A percentile compares a stretch with the other conserved stretches of the same genome.
Evolutionary conservation across 2,888 invertebrate species (phyloP).

Genomic region (Idaea biselata): DNA sequence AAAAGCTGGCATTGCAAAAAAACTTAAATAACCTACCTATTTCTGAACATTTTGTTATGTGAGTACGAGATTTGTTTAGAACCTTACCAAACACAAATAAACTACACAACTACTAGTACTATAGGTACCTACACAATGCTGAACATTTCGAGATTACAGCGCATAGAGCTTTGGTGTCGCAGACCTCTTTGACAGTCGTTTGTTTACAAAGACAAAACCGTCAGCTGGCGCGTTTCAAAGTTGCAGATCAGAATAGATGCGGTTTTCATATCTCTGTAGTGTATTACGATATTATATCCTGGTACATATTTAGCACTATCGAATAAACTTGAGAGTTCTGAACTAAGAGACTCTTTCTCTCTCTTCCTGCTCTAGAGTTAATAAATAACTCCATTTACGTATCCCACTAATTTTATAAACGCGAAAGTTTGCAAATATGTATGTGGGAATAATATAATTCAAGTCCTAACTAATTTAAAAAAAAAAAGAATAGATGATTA

Average conservation of each 20-base stretch:
- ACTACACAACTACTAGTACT: background rate
- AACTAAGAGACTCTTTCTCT: no score
- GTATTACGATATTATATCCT: background rate
- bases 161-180: constrained; percentile 20
- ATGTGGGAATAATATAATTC: no score
- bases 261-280: constrained; percentile 9
- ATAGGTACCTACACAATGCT: constrained; percentile 5
- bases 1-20: no score
- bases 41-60: background rate
- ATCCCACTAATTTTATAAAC: no score
- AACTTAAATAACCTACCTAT: background rate
- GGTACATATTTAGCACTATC: no score
- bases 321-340: no score
- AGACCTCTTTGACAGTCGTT: constrained; percentile 34
- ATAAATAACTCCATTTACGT: no score
- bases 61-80: background rate
- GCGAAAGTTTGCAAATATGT: no score
- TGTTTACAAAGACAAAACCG: constrained; percentile 41
- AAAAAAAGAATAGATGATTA: no score
- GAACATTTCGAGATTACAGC: constrained; percentile 24
- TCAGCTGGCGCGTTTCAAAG: constrained; percentile 46
- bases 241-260: constrained; percentile 35
- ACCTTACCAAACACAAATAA: background rate
- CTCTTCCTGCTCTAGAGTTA: no score
- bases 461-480: no score